phyloP scores from a whole-genome alignment of 2,797 vertebrate genomes.

The Liasis olivaceus region DNA sequence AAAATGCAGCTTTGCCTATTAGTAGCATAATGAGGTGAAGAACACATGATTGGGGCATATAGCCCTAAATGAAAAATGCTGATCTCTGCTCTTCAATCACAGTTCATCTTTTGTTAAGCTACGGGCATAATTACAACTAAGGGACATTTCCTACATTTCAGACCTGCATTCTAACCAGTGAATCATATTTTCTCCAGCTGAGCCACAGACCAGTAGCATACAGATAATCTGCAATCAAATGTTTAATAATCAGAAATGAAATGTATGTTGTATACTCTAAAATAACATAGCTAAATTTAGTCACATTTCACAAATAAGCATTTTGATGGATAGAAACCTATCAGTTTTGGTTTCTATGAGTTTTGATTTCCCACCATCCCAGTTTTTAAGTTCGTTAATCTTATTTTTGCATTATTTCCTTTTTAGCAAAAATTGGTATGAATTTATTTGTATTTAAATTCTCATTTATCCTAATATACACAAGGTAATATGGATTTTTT shows the following conservation, averaged over 20 bases:
- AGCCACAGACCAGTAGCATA: neutral
- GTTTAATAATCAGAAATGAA: neutral
- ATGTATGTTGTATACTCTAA: neutral
- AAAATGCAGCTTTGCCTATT: neutral
- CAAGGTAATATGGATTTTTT: neutral
- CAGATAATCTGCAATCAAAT: neutral
- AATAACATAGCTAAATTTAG: neutral
- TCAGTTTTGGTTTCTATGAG: neutral
- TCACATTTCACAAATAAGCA: neutral
- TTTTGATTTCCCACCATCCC: neutral
- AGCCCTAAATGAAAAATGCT: neutral
- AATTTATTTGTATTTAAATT: neutral
- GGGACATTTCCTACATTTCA: neutral
- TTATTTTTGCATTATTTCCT: neutral
- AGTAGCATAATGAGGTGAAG: neutral
- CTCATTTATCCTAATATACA: neutral
- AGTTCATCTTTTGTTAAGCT: neutral
- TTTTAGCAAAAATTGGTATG: neutral
- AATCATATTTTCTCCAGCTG: neutral
- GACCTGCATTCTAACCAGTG: neutral
- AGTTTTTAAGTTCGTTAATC: neutral
- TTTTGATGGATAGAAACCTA: neutral
- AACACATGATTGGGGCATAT: neutral
- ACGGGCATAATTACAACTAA: neutral
- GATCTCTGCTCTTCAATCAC: neutral